phyloP scores from a whole-genome alignment of 2,888 invertebrate species.

The Drosophila anomelani region DNA sequence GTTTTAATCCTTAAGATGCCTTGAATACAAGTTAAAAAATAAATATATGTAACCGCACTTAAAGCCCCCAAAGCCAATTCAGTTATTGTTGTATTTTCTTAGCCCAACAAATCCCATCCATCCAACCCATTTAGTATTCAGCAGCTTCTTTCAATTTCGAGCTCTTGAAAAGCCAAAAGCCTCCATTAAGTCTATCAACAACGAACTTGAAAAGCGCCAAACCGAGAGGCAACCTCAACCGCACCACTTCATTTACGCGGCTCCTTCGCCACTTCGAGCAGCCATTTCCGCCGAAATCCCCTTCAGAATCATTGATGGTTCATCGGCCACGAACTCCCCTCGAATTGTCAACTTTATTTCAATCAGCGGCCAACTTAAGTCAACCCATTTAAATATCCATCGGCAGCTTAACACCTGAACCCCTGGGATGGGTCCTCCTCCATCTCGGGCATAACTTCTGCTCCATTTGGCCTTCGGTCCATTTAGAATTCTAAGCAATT shows the following conservation, averaged over 20 bases:
- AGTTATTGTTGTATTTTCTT: neutral
- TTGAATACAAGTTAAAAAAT: neutral
- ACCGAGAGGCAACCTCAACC: conserved; percentile 4
- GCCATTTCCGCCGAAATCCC: conserved; percentile 37
- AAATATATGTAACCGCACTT: neutral
- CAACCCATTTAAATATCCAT: conserved; percentile 61
- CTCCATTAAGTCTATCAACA: conserved; percentile 31
- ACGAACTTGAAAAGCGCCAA: conserved; percentile 22
- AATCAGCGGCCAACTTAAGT: conserved; percentile 29
- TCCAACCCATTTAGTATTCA: conserved; percentile 18
- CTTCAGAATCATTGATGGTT: conserved; percentile 30
- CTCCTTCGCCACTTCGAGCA: conserved; percentile 15
- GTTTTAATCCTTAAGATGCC: neutral
- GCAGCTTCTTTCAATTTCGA: conserved; percentile 10
- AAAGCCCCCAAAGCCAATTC: neutral
- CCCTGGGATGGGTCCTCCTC: neutral
- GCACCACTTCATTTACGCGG: conserved; percentile 26
- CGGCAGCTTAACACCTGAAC: conserved; percentile 67
- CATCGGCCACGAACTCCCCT: conserved; percentile 24
- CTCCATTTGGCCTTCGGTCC: conserved; percentile 63
- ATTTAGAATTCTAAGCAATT: conserved; percentile 75
- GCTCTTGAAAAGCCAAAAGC: conserved; percentile 4
- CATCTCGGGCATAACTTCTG: conserved; percentile 59
- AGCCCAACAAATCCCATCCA: neutral
- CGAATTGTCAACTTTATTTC: conserved; percentile 64